Conservation (phyloP, 2,113 vertebrate species). For the Pedionomus torquatus region DNA sequence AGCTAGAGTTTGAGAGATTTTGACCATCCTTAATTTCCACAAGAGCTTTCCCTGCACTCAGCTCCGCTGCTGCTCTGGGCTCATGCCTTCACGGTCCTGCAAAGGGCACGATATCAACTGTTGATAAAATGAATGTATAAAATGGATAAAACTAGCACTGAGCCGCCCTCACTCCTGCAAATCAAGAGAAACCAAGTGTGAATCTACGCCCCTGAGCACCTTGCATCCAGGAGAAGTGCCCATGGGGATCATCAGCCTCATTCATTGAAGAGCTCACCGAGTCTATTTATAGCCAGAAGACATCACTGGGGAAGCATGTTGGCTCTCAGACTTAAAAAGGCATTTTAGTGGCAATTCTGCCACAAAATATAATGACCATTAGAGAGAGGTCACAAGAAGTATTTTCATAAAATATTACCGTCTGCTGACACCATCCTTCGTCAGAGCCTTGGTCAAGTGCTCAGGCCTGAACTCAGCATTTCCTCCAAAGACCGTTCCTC, state of each 20-base stretch:
- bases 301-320: neutral
- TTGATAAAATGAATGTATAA: too few relatives aligned
- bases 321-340: neutral
- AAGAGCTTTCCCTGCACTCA: neutral
- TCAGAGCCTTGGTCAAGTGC: neutral
- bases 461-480: neutral
- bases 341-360: neutral
- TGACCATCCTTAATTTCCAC: neutral
- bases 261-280: neutral
- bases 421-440: neutral
- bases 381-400: neutral
- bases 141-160: neutral
- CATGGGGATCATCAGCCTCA: neutral
- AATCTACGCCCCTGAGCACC: neutral
- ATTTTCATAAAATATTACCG: neutral
- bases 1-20: neutral
- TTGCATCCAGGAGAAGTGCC: neutral
- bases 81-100: neutral
- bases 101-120: fast-evolving
- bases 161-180: neutral
- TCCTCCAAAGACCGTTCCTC: neutral
- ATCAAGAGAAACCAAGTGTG: neutral
- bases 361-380: neutral
- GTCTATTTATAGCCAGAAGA: neutral
- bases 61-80: neutral